Base-by-base conservation (phyloP, 23 tunicate species). In the Styela clava region DNA sequence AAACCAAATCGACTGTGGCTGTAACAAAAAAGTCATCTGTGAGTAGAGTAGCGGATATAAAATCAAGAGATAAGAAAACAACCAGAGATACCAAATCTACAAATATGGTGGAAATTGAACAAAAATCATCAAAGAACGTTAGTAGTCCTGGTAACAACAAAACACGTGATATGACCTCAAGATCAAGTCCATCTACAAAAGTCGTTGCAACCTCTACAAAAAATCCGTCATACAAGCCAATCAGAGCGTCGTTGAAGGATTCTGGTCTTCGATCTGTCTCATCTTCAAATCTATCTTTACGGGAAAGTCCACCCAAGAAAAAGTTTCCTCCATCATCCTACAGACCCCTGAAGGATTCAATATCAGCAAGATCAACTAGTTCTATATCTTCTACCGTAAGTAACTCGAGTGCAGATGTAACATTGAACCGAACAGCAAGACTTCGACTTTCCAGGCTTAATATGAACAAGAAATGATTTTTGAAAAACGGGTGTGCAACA, bases 221-320 rank as follows among this genome's bases (percentile, higher is more conserved):
- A 44, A 44, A 44, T 5, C 7, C 56, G 12, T 44, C 56, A 12
- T 5, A 44, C 9, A 44, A 44, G 12, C 12, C 56, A 44, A 12
- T 7, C 12, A 44, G 12, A 44, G 9, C 56, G 56, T 44, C 56
- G 56, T 44, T 12, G 7, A 12, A 7, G 12, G 56, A 44, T 12
- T 44, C 56, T 44, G 71, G 31, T 24, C 71, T 25, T 27, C 71
- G 71, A 67, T 67, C 71, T 27, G 31, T 22, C 30, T 67, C 71
- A 16, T 67, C 71, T 67, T 67, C 71, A 67, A 29, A 67, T 67
- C 24, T 67, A 25, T 67, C 71, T 27, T 25, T 18, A 67, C 19
- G 1, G 0, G n/a, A 16, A 67, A 25, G 71, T 27, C 16, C 71
- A 25, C 31, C 71, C 2, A 67, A 1, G 30, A 29, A 67, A 67